A percentile compares a stretch with the other conserved stretches of the same genome.
Conservation (phyloP, 2,888 invertebrate genomes). For the Tiliacea aurago region DNA sequence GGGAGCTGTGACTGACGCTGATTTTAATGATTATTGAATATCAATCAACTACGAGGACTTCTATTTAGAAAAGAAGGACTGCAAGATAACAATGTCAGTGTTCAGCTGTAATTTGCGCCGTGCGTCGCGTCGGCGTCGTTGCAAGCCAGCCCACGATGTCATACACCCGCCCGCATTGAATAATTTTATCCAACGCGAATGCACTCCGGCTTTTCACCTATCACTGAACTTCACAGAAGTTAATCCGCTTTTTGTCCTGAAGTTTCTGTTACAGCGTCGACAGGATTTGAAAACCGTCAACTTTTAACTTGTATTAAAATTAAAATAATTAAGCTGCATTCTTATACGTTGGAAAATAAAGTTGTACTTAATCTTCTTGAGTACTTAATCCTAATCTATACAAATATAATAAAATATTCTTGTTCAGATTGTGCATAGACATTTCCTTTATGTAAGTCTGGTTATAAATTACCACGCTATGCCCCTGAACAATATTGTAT, state of each 20-base stretch:
- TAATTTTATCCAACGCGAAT: slow-evolving; percentile 61
- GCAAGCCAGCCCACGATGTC: slow-evolving; percentile 18
- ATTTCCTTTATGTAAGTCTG: no score
- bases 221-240: slow-evolving; percentile 58
- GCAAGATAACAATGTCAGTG: slow-evolving; percentile 3
- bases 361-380: slow-evolving; percentile 22
- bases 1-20: background rate
- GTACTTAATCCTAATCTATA: background rate
- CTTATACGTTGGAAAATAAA: slow-evolving; percentile 40
- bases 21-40: background rate
- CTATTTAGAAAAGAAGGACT: background rate
- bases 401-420: no score
- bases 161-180: slow-evolving; percentile 30
- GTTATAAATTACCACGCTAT: no score
- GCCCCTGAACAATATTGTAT: no score
- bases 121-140: slow-evolving; percentile 9
- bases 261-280: slow-evolving; percentile 47
- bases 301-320: slow-evolving; percentile 52
- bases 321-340: slow-evolving; percentile 54
- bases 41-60: background rate
- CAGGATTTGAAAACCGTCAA: slow-evolving; percentile 55
- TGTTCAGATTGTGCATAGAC: no score
- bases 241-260: slow-evolving; percentile 62
- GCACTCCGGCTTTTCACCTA: slow-evolving; percentile 55
- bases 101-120: slow-evolving; percentile 10